Conservation (phyloP, 2,113 vertebrate species). For the Psilopsiagon aurifrons region DNA sequence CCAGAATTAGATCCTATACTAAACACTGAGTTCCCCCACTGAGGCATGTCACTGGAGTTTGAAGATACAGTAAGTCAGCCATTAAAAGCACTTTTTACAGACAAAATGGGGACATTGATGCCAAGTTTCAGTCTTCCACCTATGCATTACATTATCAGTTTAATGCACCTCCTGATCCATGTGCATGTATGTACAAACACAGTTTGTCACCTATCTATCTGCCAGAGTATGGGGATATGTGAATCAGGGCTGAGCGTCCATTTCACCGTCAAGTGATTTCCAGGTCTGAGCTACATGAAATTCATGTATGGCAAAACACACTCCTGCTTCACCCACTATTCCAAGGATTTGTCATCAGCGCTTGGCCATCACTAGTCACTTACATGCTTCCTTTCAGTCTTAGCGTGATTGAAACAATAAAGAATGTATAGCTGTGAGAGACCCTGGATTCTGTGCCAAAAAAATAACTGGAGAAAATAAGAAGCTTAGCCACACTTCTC, state of each 20-base stretch:
- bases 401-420: background rate
- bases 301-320: fast-evolving
- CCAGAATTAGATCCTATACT: background rate
- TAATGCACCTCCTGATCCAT: fast-evolving
- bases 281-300: background rate
- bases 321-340: background rate
- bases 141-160: fast-evolving
- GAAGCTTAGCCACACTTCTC: conserved; percentile 61
- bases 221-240: fast-evolving
- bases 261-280: background rate
- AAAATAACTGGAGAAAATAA: conserved; percentile 47
- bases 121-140: background rate
- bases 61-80: fast-evolving
- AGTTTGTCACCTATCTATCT: fast-evolving
- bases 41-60: background rate
- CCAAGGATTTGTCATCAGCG: background rate
- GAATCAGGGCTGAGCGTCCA: background rate
- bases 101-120: background rate
- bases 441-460: conserved; percentile 18
- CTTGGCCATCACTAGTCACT: background rate
- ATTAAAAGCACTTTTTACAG: background rate
- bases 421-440: conserved; percentile 9
- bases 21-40: background rate
- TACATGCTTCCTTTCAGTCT: background rate
- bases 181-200: fast-evolving